phyloP scores from a whole-genome alignment of 2,888 invertebrate species.

The Patella ulyssiponensis region DNA sequence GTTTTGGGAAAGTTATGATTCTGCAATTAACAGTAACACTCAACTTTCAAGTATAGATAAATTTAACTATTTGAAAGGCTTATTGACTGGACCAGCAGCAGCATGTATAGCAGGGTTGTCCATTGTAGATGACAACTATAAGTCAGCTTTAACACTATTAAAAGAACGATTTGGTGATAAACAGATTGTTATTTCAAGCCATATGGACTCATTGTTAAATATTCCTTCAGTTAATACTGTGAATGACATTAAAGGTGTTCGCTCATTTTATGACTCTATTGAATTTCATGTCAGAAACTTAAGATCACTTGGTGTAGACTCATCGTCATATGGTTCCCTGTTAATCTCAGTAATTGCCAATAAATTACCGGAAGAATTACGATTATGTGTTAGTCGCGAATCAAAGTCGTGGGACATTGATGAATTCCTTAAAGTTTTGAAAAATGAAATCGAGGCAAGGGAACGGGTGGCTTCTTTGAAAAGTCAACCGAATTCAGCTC shows the following conservation, averaged over 20 bases:
- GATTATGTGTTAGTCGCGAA: not conserved
- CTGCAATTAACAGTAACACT: slow-evolving; percentile 23
- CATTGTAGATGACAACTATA: slow-evolving; percentile 31
- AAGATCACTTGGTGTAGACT: not conserved
- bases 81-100: slow-evolving; percentile 24
- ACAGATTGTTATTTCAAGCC: slow-evolving; percentile 25
- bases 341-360: not conserved
- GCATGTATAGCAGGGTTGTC: slow-evolving; percentile 26
- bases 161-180: slow-evolving; percentile 26
- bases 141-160: slow-evolving; percentile 19
- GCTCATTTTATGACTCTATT: not conserved
- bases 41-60: slow-evolving; percentile 22
- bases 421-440: not conserved
- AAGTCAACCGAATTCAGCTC: not conserved
- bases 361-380: slow-evolving; percentile 4
- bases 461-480: not conserved
- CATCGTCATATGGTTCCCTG: not conserved
- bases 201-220: not conserved
- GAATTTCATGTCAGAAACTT: not conserved
- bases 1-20: slow-evolving; percentile 30
- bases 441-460: not conserved
- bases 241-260: not conserved
- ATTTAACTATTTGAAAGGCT: slow-evolving; percentile 27
- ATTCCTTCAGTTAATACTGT: not conserved
- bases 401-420: not conserved